Evolutionary conservation across 2,888 invertebrate species (phyloP).

Genomic region (Dromius quadrimaculatus): DNA sequence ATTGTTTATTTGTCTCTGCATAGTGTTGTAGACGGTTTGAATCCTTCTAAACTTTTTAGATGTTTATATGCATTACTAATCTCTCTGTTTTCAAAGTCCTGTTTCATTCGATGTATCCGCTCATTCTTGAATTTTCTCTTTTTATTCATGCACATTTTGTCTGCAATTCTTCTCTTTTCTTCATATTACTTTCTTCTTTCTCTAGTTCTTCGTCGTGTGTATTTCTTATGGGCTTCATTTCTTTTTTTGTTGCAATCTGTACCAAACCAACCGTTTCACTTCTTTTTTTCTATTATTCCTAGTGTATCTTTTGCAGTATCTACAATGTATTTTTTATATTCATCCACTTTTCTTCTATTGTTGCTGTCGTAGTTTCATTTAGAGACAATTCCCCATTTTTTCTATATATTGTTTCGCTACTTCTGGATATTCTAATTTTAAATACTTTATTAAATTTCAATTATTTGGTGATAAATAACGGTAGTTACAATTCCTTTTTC

Average conservation of each 20-base stretch:
- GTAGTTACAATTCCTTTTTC: no score
- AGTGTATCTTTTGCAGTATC: not conserved
- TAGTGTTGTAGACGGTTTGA: not conserved
- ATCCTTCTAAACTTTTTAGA: not conserved
- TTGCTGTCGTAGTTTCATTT: not conserved
- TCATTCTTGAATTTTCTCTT: slow-evolving; percentile 5
- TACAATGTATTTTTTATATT: not conserved
- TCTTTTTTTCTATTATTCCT: not conserved
- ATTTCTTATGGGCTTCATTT: no score
- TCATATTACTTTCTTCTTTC: slow-evolving; percentile 7
- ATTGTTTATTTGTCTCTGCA: not conserved
- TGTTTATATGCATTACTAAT: slow-evolving; percentile 3
- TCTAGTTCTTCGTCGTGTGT: slow-evolving; percentile 1
- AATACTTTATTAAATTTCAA: no score
- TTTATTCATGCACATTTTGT: not conserved
- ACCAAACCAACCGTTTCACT: no score
- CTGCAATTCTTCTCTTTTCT: slow-evolving; percentile 1
- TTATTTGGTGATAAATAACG: no score
- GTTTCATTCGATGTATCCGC: not conserved
- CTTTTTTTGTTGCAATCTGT: no score
- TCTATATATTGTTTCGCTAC: not conserved
- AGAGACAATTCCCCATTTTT: no score
- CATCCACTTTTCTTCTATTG: not conserved
- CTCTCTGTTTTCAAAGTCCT: not conserved
- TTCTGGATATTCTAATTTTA: no score